phyloP scores from a whole-genome alignment of 92 coral and sea anemone genomes.

The Palythoa grandis region DNA sequence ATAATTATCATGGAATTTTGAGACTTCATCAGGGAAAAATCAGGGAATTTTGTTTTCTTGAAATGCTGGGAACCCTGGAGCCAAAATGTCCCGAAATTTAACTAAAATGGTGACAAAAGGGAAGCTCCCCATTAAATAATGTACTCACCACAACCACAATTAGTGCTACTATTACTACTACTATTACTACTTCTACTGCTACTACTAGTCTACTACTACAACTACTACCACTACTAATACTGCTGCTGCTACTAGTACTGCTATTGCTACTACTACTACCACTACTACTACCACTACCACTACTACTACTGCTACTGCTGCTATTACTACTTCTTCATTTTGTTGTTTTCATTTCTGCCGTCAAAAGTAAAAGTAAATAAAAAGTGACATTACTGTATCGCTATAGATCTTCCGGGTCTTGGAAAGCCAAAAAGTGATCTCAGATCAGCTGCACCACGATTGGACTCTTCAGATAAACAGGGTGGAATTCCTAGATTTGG shows the following conservation, averaged over 20 bases:
- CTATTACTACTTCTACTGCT: not conserved
- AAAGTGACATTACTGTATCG: not conserved
- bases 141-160: not conserved
- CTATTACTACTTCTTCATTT: not conserved
- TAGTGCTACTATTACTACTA: not conserved
- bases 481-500: constrained; percentile 37
- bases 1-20: too few relatives aligned
- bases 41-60: too few relatives aligned
- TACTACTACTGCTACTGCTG: not conserved
- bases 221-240: not conserved
- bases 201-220: not conserved
- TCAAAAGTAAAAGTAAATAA: not conserved
- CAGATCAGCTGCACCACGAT: constrained; percentile 9
- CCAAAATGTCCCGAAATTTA: too few relatives aligned
- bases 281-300: not conserved
- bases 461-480: constrained; percentile 20
- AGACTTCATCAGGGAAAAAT: too few relatives aligned
- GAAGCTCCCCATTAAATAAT: too few relatives aligned
- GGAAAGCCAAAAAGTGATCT: constrained; percentile 23
- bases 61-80: too few relatives aligned
- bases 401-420: constrained; percentile 25
- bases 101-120: too few relatives aligned
- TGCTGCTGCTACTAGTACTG: not conserved
- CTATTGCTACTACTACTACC: not conserved
- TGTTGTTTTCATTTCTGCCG: not conserved